Conservation (phyloP, 1,140 invertebrate species). For the Calycopis cecrops region DNA sequence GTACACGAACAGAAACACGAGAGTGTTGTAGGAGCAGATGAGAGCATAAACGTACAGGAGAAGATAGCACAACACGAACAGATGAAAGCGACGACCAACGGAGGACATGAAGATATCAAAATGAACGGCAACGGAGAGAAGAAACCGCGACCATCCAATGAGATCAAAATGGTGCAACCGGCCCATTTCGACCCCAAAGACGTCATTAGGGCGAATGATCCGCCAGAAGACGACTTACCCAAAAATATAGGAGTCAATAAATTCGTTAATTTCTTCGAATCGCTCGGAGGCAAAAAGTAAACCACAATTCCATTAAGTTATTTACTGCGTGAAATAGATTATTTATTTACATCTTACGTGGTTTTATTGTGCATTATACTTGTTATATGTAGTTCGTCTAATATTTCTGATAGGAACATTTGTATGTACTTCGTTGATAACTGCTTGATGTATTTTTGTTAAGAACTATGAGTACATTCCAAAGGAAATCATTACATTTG, state of each 20-base stretch:
- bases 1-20: neutral
- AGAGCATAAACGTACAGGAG: constrained; percentile 18
- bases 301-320: constrained; percentile 3
- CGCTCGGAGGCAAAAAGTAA: constrained; percentile 64
- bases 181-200: constrained; percentile 51
- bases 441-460: too few species aligned
- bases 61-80: constrained; percentile 17
- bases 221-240: constrained; percentile 64
- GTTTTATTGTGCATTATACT: too few species aligned
- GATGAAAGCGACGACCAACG: constrained; percentile 22
- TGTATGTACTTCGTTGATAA: too few species aligned
- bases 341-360: too few species aligned
- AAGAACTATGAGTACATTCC: too few species aligned
- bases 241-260: constrained; percentile 70
- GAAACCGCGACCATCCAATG: constrained; percentile 52
- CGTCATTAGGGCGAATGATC: constrained; percentile 65
- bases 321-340: neutral
- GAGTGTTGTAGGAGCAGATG: neutral
- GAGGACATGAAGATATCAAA: constrained; percentile 20
- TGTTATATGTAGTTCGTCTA: too few species aligned
- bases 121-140: constrained; percentile 37
- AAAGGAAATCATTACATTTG: too few species aligned
- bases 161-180: constrained; percentile 61
- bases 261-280: constrained; percentile 68
- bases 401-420: too few species aligned